Evolutionary conservation across 2,888 invertebrate genomes (phyloP).

Genomic region (Cybosia mesomella): DNA sequence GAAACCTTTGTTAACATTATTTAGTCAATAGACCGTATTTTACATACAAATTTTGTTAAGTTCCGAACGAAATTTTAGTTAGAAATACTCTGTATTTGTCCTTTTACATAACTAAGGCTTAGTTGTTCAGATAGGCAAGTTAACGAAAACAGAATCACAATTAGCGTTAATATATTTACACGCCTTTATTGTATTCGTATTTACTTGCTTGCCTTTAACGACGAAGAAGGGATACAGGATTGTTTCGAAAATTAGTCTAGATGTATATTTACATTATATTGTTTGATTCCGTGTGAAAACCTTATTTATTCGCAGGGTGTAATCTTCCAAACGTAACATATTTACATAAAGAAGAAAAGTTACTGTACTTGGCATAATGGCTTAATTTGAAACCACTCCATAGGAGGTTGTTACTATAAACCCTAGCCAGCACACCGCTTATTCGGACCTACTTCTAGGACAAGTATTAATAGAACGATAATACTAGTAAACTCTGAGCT

Average conservation of each 20-base stretch:
- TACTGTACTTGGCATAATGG: too few relatives aligned
- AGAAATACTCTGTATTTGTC: conserved; percentile 7
- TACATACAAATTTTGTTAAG: conserved; percentile 10
- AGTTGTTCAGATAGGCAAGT: conserved; percentile 14
- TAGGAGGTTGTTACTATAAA: background rate
- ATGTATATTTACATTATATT: background rate
- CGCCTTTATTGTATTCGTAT: background rate
- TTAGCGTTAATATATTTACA: conserved; percentile 18
- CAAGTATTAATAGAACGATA: too few relatives aligned
- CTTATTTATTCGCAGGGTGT: background rate
- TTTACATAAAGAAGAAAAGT: background rate
- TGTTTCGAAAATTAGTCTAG: background rate
- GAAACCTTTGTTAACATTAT: conserved; percentile 34
- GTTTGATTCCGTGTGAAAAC: background rate
- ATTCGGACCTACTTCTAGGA: too few relatives aligned
- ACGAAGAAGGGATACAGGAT: conserved; percentile 1
- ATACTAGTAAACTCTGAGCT: too few relatives aligned
- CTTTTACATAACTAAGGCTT: conserved; percentile 6
- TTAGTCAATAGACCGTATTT: conserved; percentile 28
- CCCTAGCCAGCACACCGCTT: background rate
- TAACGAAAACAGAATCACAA: conserved; percentile 8
- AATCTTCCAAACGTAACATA: background rate
- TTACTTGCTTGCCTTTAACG: conserved; percentile 15
- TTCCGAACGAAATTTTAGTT: conserved; percentile 12
- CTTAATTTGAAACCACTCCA: too few relatives aligned